Evolutionary conservation across 2,797 vertebrate genomes (phyloP), one percentile per base, ranked within the genome.

Genomic region (Lagorchestes hirsutus): DNA sequence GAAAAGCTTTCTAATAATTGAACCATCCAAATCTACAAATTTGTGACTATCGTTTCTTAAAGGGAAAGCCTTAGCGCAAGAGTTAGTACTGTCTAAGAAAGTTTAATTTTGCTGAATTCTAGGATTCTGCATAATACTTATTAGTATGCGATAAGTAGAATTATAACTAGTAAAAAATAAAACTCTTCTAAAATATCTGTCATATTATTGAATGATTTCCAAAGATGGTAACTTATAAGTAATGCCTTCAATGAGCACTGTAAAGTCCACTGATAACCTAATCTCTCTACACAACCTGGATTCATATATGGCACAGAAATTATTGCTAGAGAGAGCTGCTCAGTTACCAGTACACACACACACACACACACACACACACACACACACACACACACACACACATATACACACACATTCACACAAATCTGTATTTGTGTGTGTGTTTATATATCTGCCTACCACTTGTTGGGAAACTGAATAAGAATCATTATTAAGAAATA

Each of bases 171-270:
- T 55, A 95, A 95, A 13, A 91, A 91, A 24, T 54, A 91, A 46
- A 93, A 31, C 54, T 93, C 82, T 59, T 59, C 50, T 50, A 28
- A 6, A 74, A 97, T 18, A 52, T 90, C 2, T 57, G 57, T 95
- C 5, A 24, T 67, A 55, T 67, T 54, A 90, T 52, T 94, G 31
- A 92, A 93, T 46, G 52, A 91, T 31, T 16, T 92, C 56, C 94
- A 95, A 95, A 96, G 46, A 5, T 94, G 22, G 87, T 1, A 87
- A 16, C 50, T 92, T 90, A 92, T 59, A 27, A 54, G 74, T 54
- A 59, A 31, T 91, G 22, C 27, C 93, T 95, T 92, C 31, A 93
- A 0, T 29, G 34, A 31, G 1, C 4, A 50, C 0, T 0, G 27
- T 4, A 27, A 93, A 50, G 22, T 56, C 46, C 55, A 28, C 1